These are phyloP conservation scores for Epizoanthus stellaris DNA, from an alignment of 92 coral and sea anemone species.

Conservation along the genomic window DNA sequence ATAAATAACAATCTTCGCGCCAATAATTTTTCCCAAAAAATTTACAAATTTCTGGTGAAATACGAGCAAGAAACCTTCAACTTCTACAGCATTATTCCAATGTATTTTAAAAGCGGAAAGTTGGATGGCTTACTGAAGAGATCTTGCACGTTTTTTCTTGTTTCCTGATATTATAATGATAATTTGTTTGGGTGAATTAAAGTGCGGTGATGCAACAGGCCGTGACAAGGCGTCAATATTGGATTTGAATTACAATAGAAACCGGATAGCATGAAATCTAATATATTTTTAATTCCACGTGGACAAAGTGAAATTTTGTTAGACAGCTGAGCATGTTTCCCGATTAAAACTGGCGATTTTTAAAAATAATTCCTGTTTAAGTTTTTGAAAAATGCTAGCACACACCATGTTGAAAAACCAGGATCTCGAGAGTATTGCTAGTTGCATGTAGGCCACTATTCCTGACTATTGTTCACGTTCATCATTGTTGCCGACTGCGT, in stretches of 20 bases:
- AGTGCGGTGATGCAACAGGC: background rate
- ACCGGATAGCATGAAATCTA: background rate
- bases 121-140: background rate
- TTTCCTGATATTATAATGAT: background rate
- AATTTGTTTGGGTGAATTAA: constrained; percentile 7
- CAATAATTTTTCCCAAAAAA: constrained; percentile 11
- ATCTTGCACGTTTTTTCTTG: constrained; percentile 11
- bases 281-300: constrained; percentile 1
- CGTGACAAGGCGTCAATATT: constrained; percentile 1
- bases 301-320: background rate
- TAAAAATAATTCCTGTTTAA: no score
- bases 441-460: no score
- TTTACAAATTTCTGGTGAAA: background rate
- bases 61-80: background rate
- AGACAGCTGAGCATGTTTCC: no score
- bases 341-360: no score
- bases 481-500: no score
- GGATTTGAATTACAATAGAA: constrained; percentile 7
- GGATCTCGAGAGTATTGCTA: no score
- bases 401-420: no score
- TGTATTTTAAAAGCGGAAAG: background rate
- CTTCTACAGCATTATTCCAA: background rate
- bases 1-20: constrained; percentile 52
- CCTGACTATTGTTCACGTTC: no score
- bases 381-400: no score